Percentiles rank a stretch among this genome's conserved stretches.
Evolutionary conservation across 2,888 invertebrate genomes (phyloP).

Genomic region (Callosobruchus maculatus): DNA sequence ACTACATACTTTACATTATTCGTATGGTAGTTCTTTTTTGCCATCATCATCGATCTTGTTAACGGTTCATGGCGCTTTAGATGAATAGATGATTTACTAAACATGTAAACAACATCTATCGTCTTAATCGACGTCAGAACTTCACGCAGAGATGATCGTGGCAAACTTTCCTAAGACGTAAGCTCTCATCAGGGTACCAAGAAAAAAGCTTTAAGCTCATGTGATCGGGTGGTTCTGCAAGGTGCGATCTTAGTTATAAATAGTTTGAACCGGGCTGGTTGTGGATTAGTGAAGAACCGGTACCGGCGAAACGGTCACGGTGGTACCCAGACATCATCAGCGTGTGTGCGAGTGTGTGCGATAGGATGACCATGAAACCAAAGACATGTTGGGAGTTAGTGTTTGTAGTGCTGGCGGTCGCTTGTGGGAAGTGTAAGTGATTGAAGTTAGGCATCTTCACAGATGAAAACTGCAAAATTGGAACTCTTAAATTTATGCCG

Average conservation of each 20-base stretch:
- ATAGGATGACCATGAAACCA: background rate
- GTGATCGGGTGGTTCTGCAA: background rate
- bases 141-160: background rate
- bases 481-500: too few relatives aligned
- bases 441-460: background rate
- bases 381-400: background rate
- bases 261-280: background rate
- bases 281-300: background rate
- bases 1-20: too few relatives aligned
- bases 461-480: too few relatives aligned
- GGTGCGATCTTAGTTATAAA: background rate
- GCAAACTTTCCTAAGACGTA: background rate
- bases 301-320: background rate
- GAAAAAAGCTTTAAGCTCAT: background rate
- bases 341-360: background rate
- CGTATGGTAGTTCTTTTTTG: background rate
- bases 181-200: background rate
- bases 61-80: background rate
- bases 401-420: background rate
- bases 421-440: background rate
- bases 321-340: background rate
- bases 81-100: background rate
- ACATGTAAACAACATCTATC: background rate
- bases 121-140: background rate
- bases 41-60: background rate